Percentiles rank a stretch among this genome's conserved stretches.
These are phyloP conservation scores for Balaenoptera acutorostrata DNA, from an alignment of 2,113 vertebrate species.

Conservation along the genomic window DNA sequence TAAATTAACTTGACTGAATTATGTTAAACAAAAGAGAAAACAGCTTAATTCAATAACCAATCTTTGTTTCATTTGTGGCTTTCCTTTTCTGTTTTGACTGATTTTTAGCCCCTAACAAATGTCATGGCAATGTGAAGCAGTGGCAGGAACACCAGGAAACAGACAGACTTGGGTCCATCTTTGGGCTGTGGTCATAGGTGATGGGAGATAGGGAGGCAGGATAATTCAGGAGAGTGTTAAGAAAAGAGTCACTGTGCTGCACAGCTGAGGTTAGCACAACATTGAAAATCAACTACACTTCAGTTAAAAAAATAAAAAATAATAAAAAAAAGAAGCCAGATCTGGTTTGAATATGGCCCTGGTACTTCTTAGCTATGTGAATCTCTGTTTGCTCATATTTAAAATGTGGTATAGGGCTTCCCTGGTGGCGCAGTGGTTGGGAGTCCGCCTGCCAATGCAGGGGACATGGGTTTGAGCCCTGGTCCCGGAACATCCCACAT, in stretches of 20 bases:
- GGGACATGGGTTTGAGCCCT: no score
- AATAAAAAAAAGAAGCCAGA: not conserved
- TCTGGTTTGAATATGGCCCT: not conserved
- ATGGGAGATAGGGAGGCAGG: not conserved
- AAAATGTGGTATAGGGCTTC: not conserved
- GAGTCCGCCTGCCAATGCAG: no score
- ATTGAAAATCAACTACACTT: no score
- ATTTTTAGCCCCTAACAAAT: constrained; percentile 15
- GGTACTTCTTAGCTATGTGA: not conserved
- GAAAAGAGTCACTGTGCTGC: no score
- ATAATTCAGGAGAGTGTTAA: not conserved
- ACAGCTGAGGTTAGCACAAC: no score
- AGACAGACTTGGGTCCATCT: not conserved
- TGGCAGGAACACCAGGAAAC: not conserved
- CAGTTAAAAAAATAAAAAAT: no score
- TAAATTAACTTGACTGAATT: constrained; percentile 40
- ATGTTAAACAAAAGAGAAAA: not conserved
- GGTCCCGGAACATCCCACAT: no score
- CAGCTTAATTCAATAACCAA: constrained; percentile 36
- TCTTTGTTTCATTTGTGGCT: not conserved
- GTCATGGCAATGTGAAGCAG: not conserved
- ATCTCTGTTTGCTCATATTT: not conserved
- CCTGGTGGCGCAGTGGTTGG: no score
- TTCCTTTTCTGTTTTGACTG: constrained; percentile 11
- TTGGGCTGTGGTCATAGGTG: not conserved